Percentiles rank a stretch among this genome's conserved stretches.
Evolutionary conservation across 2,888 invertebrate genomes (phyloP).

Genomic region (Linnaemya vulpina): DNA sequence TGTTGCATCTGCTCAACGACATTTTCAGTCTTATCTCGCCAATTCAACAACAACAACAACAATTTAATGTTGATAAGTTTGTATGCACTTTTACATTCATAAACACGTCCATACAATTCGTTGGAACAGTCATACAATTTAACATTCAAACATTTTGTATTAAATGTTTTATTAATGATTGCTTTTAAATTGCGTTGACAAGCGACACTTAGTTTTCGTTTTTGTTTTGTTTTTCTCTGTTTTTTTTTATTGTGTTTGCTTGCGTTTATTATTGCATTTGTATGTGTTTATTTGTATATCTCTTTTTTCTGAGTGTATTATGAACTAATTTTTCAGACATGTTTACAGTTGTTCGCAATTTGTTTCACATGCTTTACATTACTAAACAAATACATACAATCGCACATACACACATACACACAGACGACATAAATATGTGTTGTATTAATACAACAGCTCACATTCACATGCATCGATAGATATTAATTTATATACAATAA

Average conservation of each 20-base stretch:
- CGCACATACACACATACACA: not conserved
- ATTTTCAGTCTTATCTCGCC: conserved; percentile 4
- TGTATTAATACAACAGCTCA: not conserved
- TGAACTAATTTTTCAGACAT: conserved; percentile 73
- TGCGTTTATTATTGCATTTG: not conserved
- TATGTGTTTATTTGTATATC: conserved; percentile 20
- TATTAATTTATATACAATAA: conserved; percentile 55
- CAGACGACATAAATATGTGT: conserved; percentile 20
- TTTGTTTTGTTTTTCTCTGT: conserved; percentile 38
- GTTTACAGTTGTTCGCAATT: conserved; percentile 74
- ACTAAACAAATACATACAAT: conserved; percentile 62
- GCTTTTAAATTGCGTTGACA: conserved; percentile 80
- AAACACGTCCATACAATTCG: conserved; percentile 9
- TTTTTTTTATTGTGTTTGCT: conserved; percentile 33
- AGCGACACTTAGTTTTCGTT: conserved; percentile 72
- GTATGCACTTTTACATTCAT: not conserved
- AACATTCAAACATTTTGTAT: conserved; percentile 66
- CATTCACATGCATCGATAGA: conserved; percentile 23
- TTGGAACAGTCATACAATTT: conserved; percentile 40
- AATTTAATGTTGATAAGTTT: not conserved
- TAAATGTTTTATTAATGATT: conserved; percentile 79
- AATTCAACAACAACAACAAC: not conserved
- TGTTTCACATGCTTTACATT: conserved; percentile 73
- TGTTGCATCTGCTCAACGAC: not conserved
- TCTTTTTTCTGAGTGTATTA: conserved; percentile 66